Base-by-base conservation (phyloP, 1,140 invertebrate species). In the Mercenaria mercenaria region DNA sequence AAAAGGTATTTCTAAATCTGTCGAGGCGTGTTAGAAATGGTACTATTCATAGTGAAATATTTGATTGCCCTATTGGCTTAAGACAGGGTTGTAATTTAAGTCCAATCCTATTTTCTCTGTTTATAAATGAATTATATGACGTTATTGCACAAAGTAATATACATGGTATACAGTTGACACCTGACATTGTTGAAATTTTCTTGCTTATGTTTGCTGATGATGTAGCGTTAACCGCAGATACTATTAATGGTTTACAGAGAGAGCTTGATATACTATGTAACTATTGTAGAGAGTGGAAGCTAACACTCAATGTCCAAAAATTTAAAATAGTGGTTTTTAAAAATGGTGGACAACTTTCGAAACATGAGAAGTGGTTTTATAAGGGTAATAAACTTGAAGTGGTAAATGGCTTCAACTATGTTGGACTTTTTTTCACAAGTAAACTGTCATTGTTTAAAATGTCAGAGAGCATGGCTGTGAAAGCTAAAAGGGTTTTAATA, bases 1-100 rank as follows among this genome's bases (percentile, higher is more conserved):
- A 81, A 59, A n/a, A 18, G 32, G 32, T 52, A 83, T 89, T 23
- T 83, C 82, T 83, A 72, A 4, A 39, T 43, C 39, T 47, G 79
- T 69, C 3, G 29, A 56, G 26, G 76, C 43, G 64, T 43, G 79
- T 89, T 15, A 82, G 79, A 72, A 29, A 23, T 26, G 34, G 43
- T 29, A 39, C 23, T 1, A 26, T 29, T 11, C 20, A 56, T 67
- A 64, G 59, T 8, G 80, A 89, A 11, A 11, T n/a, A 39, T 89
- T 89, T 52, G 20, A 43, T 15, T 74, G 77, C 29, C 26, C 41
- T 20, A 37, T 69, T 67, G 69, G 69, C 20, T 32, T 74, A 41
- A 29, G 29, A 34, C 74, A 41, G n/a, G 74, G 74, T 2, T 77
- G 37, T 34, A 69, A 32, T 69, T 34, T 69, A 11, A 32, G 64